These are phyloP conservation scores for Tricholauxania praeusta DNA, from an alignment of 2,888 invertebrate genomes.

Conservation along the genomic window DNA sequence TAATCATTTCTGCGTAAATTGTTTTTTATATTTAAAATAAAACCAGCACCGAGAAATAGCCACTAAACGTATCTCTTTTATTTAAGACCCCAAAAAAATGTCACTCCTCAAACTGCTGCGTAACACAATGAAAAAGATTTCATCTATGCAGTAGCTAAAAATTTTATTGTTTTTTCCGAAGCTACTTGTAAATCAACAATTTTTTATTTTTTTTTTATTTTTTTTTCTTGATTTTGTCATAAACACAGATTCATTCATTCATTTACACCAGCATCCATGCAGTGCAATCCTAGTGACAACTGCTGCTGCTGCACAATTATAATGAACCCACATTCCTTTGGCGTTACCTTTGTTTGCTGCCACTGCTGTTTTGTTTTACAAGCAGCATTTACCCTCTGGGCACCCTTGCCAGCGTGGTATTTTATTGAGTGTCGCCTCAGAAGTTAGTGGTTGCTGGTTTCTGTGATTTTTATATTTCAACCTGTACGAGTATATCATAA, in stretches of 20 bases:
- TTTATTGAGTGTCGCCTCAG: too few species aligned
- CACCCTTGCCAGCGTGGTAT: too few species aligned
- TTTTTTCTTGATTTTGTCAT: neutral
- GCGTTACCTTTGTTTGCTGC: neutral
- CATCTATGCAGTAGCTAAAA: slow-evolving; percentile 17
- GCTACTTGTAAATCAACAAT: neutral
- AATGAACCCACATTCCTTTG: slow-evolving; percentile 24
- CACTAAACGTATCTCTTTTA: neutral
- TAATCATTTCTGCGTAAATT: slow-evolving; percentile 60
- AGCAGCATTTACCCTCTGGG: neutral
- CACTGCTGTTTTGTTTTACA: neutral
- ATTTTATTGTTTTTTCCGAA: slow-evolving; percentile 13
- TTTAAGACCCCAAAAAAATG: slow-evolving; percentile 23
- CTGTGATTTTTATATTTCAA: too few species aligned
- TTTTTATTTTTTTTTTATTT: neutral
- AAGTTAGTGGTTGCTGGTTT: too few species aligned
- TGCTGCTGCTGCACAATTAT: slow-evolving; percentile 9
- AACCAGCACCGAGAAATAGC: too few species aligned
- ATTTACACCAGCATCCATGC: slow-evolving; percentile 16
- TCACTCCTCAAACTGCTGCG: slow-evolving; percentile 30
- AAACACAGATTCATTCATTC: slow-evolving; percentile 13
- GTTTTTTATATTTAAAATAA: slow-evolving; percentile 53
- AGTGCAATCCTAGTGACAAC: neutral
- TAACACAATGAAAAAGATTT: slow-evolving; percentile 28
- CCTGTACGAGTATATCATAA: too few species aligned